Evolutionary conservation across 2,888 invertebrate genomes (phyloP).

Genomic region (Drosophila villosipedis): DNA sequence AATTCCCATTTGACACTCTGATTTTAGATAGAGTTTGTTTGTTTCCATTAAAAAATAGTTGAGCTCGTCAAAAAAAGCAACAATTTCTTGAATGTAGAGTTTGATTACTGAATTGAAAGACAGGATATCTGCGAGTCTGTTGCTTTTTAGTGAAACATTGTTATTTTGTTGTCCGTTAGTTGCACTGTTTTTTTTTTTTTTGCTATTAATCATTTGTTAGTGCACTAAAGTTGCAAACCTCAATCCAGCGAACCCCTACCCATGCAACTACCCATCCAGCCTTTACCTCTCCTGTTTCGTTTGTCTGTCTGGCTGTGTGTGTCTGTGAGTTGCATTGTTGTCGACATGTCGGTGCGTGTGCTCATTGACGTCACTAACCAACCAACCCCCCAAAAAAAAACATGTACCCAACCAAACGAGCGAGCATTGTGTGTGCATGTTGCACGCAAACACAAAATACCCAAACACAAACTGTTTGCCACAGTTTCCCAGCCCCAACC

Average conservation of each 20-base stretch:
- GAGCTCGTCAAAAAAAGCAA: not conserved
- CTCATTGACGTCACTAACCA: slow-evolving; percentile 72
- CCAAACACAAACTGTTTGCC: slow-evolving; percentile 56
- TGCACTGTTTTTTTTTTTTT: not conserved
- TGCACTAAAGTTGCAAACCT: slow-evolving; percentile 41
- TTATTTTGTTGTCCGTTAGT: slow-evolving; percentile 12
- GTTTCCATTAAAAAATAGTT: not conserved
- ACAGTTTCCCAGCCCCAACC: slow-evolving; percentile 42
- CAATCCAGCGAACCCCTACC: not conserved
- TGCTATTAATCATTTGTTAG: slow-evolving; percentile 68
- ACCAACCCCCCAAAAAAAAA: not conserved
- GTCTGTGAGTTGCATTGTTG: slow-evolving; percentile 55
- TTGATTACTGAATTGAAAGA: not conserved
- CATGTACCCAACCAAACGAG: not conserved
- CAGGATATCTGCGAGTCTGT: not conserved
- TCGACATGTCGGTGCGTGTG: slow-evolving; percentile 62
- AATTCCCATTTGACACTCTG: not conserved
- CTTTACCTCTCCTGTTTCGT: not conserved
- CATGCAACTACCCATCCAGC: not conserved
- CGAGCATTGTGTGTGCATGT: slow-evolving; percentile 66
- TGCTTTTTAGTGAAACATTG: not conserved
- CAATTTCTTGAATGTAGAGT: no score
- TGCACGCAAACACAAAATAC: slow-evolving; percentile 71
- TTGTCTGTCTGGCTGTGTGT: slow-evolving; percentile 22
- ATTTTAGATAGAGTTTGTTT: not conserved